Conservation (phyloP, 2,113 vertebrate genomes). For the Mellivora capensis region DNA sequence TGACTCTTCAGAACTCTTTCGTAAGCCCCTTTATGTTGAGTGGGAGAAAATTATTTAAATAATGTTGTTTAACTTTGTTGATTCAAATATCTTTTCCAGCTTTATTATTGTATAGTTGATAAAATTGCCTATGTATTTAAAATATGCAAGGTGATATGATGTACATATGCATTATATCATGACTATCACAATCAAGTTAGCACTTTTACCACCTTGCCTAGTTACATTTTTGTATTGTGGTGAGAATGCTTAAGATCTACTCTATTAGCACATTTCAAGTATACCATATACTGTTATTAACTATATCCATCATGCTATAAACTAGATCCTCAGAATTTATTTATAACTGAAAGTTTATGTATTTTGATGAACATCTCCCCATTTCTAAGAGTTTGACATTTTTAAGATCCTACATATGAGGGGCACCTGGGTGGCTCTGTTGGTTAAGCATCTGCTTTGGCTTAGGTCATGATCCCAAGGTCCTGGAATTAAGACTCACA, state of each 20-base stretch:
- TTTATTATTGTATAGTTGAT: not conserved
- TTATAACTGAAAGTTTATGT: not conserved
- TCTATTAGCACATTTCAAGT: not conserved
- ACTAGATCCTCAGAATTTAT: not conserved
- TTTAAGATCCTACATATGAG: not conserved
- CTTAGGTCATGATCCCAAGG: not conserved
- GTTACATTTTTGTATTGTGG: not conserved
- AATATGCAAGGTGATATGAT: not conserved
- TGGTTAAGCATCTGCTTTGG: not conserved
- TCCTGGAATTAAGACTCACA: not conserved
- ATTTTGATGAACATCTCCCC: not conserved
- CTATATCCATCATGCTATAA: not conserved
- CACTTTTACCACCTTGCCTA: not conserved
- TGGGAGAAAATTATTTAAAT: not conserved
- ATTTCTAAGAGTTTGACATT: not conserved
- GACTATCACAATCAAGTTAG: not conserved
- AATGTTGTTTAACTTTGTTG: not conserved
- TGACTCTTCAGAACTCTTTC: not conserved
- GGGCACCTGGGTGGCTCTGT: not conserved
- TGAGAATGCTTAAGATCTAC: not conserved
- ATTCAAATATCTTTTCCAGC: not conserved
- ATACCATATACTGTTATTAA: not conserved
- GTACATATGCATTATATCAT: not conserved
- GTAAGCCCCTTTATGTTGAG: not conserved
- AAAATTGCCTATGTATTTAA: not conserved